Evolutionary conservation across 1,140 invertebrate species (phyloP).

Genomic region (Fragariocoptes setiger): DNA sequence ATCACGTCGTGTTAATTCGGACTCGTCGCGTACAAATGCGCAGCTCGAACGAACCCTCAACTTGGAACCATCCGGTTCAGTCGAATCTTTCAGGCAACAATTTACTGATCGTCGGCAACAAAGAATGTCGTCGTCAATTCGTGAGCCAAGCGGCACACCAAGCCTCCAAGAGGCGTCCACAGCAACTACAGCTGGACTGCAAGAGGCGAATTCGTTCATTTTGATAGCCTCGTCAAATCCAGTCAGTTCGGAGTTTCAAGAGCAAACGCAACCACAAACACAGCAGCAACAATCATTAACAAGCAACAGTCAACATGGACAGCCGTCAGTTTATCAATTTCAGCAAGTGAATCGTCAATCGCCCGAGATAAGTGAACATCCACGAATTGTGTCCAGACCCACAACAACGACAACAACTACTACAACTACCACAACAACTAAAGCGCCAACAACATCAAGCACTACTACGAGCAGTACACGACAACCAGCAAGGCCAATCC

Average conservation of each 20-base stretch:
- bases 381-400: not conserved
- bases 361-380: not conserved
- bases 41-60: no score
- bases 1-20: no score
- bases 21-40: no score
- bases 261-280: no score
- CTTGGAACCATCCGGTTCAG: not conserved
- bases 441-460: not conserved
- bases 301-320: no score
- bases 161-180: not conserved
- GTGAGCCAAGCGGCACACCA: not conserved
- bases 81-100: not conserved
- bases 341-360: not conserved
- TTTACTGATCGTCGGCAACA: not conserved
- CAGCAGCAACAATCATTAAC: no score
- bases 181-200: not conserved
- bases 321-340: not conserved
- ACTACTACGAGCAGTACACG: not conserved
- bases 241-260: no score
- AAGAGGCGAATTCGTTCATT: no score
- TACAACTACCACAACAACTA: not conserved
- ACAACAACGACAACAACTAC: not conserved
- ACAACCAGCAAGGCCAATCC: not conserved
- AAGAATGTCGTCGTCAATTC: not conserved
- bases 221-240: no score